These are phyloP conservation scores for Luperina nickerlii DNA, from an alignment of 2,888 invertebrate genomes.

Conservation along the genomic window DNA sequence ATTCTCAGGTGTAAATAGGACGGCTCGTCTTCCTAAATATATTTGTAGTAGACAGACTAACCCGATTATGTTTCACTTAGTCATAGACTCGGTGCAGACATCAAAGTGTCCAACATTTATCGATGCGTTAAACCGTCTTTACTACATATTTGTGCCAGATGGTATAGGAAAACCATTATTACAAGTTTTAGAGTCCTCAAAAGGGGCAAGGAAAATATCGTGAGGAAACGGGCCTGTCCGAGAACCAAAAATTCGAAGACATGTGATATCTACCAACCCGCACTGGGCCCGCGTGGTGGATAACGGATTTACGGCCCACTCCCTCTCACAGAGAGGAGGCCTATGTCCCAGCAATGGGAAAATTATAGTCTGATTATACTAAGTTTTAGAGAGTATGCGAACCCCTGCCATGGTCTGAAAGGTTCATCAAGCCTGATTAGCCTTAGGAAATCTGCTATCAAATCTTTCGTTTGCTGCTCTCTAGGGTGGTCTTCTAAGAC, in stretches of 20 bases:
- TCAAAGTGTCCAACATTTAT: constrained; percentile 11
- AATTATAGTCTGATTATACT: not conserved
- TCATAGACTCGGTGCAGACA: constrained; percentile 27
- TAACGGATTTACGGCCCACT: not conserved
- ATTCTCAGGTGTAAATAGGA: constrained; percentile 33
- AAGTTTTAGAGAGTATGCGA: not conserved
- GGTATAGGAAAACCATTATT: not conserved
- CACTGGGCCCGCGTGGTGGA: not conserved
- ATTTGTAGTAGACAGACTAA: constrained; percentile 34
- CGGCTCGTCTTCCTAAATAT: constrained; percentile 31
- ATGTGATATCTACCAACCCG: not conserved
- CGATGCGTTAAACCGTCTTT: constrained; percentile 5
- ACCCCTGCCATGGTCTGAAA: not conserved
- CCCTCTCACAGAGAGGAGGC: not conserved
- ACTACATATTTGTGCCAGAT: constrained; percentile 13
- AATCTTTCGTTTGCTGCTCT: not conserved
- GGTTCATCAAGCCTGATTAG: not conserved
- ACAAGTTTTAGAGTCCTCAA: not conserved
- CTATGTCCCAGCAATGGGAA: not conserved
- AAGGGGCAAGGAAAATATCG: not conserved
- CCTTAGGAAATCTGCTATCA: not conserved
- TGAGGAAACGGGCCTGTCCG: not conserved
- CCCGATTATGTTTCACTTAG: constrained; percentile 37
- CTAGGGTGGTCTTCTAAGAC: not conserved
- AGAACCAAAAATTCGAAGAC: not conserved